phyloP scores from a whole-genome alignment of 2,113 vertebrate species.

The Muntiacus muntjak region DNA sequence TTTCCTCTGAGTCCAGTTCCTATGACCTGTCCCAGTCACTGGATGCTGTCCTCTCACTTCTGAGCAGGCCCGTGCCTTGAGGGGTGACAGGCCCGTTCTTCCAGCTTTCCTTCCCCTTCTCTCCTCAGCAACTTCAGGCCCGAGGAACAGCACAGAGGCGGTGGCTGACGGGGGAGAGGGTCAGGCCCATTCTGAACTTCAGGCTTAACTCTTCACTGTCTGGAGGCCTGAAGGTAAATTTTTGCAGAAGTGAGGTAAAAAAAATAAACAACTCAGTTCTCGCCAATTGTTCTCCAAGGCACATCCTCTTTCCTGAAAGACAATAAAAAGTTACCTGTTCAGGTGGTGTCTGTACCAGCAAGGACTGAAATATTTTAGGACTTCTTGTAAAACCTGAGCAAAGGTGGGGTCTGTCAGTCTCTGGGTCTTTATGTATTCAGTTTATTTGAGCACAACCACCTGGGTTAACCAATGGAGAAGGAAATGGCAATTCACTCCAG shows the following conservation, averaged over 20 bases:
- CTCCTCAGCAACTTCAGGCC: neutral
- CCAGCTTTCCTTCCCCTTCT: no score
- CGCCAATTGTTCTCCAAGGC: slow-evolving; percentile 87
- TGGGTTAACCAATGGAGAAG: neutral
- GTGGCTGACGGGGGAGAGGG: slow-evolving; percentile 74
- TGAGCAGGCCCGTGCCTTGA: neutral
- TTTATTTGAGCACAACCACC: neutral
- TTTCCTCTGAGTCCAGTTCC: neutral
- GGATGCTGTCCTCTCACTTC: neutral
- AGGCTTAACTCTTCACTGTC: slow-evolving; percentile 65
- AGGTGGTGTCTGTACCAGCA: neutral
- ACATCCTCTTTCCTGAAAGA: slow-evolving; percentile 84
- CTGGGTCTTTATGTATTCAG: neutral
- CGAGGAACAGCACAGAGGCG: slow-evolving; percentile 76
- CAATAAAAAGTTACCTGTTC: neutral
- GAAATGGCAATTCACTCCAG: neutral
- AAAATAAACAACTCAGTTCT: slow-evolving; percentile 88
- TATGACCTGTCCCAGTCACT: neutral
- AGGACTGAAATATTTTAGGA: neutral
- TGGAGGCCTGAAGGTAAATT: slow-evolving; percentile 81
- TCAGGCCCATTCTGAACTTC: slow-evolving; percentile 48
- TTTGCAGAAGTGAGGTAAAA: slow-evolving; percentile 85
- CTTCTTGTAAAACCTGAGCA: neutral
- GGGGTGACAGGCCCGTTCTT: neutral
- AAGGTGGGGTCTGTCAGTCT: neutral